Percentiles rank a stretch among this genome's conserved stretches.
phyloP scores from a whole-genome alignment of 2,888 invertebrate species.

The Myathropa florea region DNA sequence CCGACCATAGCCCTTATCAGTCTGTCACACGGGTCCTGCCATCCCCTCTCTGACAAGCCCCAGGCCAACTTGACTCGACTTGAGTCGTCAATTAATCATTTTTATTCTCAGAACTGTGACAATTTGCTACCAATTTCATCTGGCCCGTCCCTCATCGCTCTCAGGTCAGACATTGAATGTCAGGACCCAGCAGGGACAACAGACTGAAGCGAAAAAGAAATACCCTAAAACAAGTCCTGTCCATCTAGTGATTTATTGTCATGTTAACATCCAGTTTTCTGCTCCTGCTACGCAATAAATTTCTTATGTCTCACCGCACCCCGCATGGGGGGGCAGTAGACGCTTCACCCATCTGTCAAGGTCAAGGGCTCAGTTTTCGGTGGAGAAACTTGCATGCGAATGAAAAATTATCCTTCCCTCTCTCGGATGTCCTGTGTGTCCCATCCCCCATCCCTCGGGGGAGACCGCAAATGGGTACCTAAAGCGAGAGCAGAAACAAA shows the following conservation, averaged over 20 bases:
- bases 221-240: conserved; percentile 30
- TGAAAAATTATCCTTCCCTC: conserved; percentile 30
- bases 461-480: neutral
- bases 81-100: conserved; percentile 24
- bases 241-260: conserved; percentile 57
- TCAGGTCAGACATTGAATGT: conserved; percentile 19
- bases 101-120: conserved; percentile 23
- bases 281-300: conserved; percentile 39
- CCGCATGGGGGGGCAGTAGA: neutral
- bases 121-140: conserved; percentile 22
- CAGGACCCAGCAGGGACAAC: neutral
- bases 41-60: too few species aligned
- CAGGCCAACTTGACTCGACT: neutral
- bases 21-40: neutral
- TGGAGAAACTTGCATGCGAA: conserved; percentile 20
- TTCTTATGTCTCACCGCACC: neutral
- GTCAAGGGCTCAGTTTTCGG: conserved; percentile 11
- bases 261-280: conserved; percentile 50
- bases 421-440: neutral
- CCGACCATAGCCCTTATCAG: neutral
- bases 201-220: neutral
- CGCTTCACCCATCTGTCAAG: conserved; percentile 15
- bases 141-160: neutral
- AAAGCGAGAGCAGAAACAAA: neutral
- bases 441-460: too few species aligned